Conservation (phyloP, 1,140 invertebrate genomes). For the Apis dorsata region DNA sequence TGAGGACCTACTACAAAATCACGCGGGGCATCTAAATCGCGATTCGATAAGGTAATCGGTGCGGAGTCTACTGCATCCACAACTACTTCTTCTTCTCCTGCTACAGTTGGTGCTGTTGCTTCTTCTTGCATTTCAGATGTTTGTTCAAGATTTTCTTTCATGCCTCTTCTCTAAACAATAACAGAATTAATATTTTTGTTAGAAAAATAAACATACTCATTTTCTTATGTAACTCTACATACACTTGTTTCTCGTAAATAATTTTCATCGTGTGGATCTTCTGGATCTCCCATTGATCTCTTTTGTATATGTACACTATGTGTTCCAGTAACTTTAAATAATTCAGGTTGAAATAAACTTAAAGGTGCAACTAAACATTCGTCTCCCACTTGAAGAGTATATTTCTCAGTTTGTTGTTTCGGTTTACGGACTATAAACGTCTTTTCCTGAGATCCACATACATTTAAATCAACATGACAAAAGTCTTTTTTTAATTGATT, state of each 20-base stretch:
- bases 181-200: not conserved
- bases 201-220: not conserved
- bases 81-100: constrained; percentile 89
- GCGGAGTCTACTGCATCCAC: constrained; percentile 87
- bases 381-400: constrained; percentile 91
- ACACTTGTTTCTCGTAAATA: constrained; percentile 93
- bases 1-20: constrained; percentile 86
- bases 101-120: constrained; percentile 67
- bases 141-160: constrained; percentile 84
- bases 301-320: constrained; percentile 88
- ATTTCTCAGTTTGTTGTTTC: constrained; percentile 85
- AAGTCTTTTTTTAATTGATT: constrained; percentile 93
- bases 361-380: constrained; percentile 95
- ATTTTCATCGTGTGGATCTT: constrained; percentile 96
- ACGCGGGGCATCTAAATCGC: constrained; percentile 78
- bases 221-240: constrained; percentile 70
- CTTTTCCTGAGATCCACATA: constrained; percentile 91
- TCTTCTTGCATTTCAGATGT: constrained; percentile 78
- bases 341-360: constrained; percentile 92
- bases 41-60: constrained; percentile 75
- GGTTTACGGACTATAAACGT: constrained; percentile 89
- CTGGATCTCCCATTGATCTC: constrained; percentile 89
- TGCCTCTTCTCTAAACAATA: constrained; percentile 80
- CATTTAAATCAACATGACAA: constrained; percentile 94
- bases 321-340: constrained; percentile 90